Evolutionary conservation across 2,888 invertebrate species (phyloP), one percentile per base, ranked within the genome.

Genomic region (Oscheius sp.): DNA sequence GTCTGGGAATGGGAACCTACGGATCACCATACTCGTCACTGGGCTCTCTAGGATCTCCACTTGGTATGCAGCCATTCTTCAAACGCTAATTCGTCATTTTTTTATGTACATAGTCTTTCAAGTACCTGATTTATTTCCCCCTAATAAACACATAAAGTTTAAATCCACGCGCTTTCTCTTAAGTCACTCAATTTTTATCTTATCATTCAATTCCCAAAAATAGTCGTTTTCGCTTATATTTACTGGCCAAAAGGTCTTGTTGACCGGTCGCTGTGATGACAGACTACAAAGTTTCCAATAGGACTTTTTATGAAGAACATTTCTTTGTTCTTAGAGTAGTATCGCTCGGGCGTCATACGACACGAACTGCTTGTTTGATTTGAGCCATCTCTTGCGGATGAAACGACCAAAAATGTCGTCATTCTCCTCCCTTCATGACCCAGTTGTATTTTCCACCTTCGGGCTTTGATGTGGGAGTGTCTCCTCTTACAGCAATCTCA

Each of bases 91-190:
- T 2, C n/a, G 14, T 24, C 9, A 28, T 28, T 14, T 6, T 17
- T 24, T 44, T n/a, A n/a, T 59, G 22, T 41, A 14, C 30, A 3
- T 41, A 17, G 59, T 59, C 59, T 59, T 59, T 59, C 59, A 24
- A 41, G 24, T 28, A n/a, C 17, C 30, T n/a, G 59, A 59, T 59
- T 44, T 59, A 41, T 20, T 12, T 2, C 41, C 41, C 12, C 12
- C 41, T 41, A 41, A 59, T 59, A 59, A 59, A 59, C 26, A 24
- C 5, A 57, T 41, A 41, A 56, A 56, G 50, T 50, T n/a, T n/a
- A n/a, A n/a, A n/a, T n/a, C n/a, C n/a, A n/a, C n/a, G 41, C 41
- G 12, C 41, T 41, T 41, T 41, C 41, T 41, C 12, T n/a, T 20
- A 41, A 41, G 5, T 41, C 17, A 9, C 1, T n/a, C 41, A 41